Conservation (phyloP, 2,888 invertebrate genomes). For the Melanostoma scalare region DNA sequence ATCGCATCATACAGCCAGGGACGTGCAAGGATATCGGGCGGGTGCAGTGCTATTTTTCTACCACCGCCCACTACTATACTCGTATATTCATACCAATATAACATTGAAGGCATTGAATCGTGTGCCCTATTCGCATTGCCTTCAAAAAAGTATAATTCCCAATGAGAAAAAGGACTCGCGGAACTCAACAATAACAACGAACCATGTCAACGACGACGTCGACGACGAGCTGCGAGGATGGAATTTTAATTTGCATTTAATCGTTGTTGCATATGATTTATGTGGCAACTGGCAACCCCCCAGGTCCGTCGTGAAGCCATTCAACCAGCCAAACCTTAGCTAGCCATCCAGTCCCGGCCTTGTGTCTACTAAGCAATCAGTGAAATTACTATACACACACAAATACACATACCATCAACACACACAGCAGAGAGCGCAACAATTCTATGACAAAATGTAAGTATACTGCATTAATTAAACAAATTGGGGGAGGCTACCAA, state of each 20-base stretch:
- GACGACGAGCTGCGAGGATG: slow-evolving; percentile 51
- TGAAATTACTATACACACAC: slow-evolving; percentile 39
- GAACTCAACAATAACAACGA: slow-evolving; percentile 59
- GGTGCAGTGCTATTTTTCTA: background rate
- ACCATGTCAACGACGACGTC: slow-evolving; percentile 29
- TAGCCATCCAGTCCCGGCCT: slow-evolving; percentile 48
- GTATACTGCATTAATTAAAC: slow-evolving; percentile 66
- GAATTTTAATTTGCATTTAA: slow-evolving; percentile 68
- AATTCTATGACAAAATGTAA: slow-evolving; percentile 63
- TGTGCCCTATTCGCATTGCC: slow-evolving; percentile 3
- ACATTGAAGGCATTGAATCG: slow-evolving; percentile 24
- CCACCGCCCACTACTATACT: slow-evolving; percentile 1
- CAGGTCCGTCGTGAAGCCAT: slow-evolving; percentile 26
- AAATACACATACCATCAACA: slow-evolving; percentile 8
- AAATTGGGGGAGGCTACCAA: slow-evolving; percentile 17
- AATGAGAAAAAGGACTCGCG: slow-evolving; percentile 33
- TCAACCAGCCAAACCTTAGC: slow-evolving; percentile 38
- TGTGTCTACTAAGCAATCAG: slow-evolving; percentile 48
- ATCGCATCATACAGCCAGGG: slow-evolving; percentile 51
- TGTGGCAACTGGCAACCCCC: slow-evolving; percentile 2
- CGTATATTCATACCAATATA: background rate
- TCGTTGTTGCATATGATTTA: slow-evolving; percentile 65
- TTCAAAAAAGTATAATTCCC: background rate
- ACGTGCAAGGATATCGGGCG: slow-evolving; percentile 19
- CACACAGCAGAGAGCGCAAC: slow-evolving; percentile 38